Evolutionary conservation across 2,888 invertebrate species (phyloP), one percentile per base, ranked within the genome.

Genomic region (Chrysina gloriosa): DNA sequence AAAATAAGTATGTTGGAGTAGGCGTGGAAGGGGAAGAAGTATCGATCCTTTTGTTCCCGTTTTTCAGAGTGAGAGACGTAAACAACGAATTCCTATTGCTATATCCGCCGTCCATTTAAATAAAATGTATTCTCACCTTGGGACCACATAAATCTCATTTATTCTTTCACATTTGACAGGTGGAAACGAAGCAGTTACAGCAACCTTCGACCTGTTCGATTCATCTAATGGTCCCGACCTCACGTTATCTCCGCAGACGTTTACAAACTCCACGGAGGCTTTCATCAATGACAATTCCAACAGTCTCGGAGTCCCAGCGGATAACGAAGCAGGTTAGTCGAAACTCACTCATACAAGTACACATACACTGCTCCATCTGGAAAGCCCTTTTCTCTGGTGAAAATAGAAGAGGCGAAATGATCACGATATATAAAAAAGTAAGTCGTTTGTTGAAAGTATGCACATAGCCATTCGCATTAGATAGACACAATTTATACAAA

Each of bases 211-310:
- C 80, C 82, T 88, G 78, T 88, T 88, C 81, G 88, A 88, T 81
- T 87, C 87, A 74, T 83, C 83, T 70, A 87, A 87, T 76, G 87
- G 87, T 70, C 87, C 87, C 74, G 88, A 88, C 81, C 84, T 88
- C 76, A 88, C 88, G 73, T 80, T 88, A 77, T 88, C 88, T 71
- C 88, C 88, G 73, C 88, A 88, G 81, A 88, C 88, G 68, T 88
- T 88, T 80, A 88, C 88, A 76, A 87, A 87, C 78, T 86, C 87
- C 76, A 85, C 88, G 71, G 87, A 88, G 83, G 87, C 87, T 82
- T 87, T 88, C 80, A 87, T 88, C 84, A 88, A 87, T 82, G 87
- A 88, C 84, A 88, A 88, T 84, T 88, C 87, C 74, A 87, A 88
- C 83, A 88, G 88, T 82, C 83, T 88, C 73, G 87, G 87, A 64